Base-by-base conservation (phyloP, 2,888 invertebrate genomes). In the Torymus texanus region DNA sequence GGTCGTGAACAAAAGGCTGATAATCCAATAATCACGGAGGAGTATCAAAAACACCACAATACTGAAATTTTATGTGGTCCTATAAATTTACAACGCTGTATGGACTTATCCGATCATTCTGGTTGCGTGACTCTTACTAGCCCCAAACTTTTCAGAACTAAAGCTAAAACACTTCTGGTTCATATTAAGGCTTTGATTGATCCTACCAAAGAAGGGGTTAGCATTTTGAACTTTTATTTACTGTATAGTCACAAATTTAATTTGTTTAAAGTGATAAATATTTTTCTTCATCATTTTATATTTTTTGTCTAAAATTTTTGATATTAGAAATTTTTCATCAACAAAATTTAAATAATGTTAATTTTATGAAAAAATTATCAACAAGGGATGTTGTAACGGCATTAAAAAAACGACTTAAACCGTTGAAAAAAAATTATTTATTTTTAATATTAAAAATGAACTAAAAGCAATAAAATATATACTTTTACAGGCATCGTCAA, bases 11-110 rank as follows among this genome's bases (percentile, higher is more conserved):
- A 87, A 59, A 89, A 88, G 21, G 85, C 83, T 58, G 95, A 95
- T 83, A 96, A 95, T 91, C 96, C 96, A 0, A 95, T 96, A 0
- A 92, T 94, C 62, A 94, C 94, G 18, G 95, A 93, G 83, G 96
- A 96, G 89, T 97, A 97, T 89, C 91, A 97, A 68, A 94, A 95
- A 84, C 94, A 95, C 8, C 96, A 97, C 87, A 96, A 97, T 88
- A 96, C 97, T 0, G 97, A 97, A 88, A 95, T 98, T 80, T 91
- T 98, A 63, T 97, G 97, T 14, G 98, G 98, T 0, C 98, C 98
- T 0, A 92, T 97, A 66, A 94, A 95, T 87, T 91, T 98, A 18
- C 94, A 95, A 3, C 94, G 95, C 0, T 95, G 95, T 83, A 92
- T 97, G 81, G 97, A 98, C 90, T 88, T 97, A 78, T 95, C 96